Evolutionary conservation across 2,113 vertebrate genomes (phyloP).

Genomic region (Cololabis saira): DNA sequence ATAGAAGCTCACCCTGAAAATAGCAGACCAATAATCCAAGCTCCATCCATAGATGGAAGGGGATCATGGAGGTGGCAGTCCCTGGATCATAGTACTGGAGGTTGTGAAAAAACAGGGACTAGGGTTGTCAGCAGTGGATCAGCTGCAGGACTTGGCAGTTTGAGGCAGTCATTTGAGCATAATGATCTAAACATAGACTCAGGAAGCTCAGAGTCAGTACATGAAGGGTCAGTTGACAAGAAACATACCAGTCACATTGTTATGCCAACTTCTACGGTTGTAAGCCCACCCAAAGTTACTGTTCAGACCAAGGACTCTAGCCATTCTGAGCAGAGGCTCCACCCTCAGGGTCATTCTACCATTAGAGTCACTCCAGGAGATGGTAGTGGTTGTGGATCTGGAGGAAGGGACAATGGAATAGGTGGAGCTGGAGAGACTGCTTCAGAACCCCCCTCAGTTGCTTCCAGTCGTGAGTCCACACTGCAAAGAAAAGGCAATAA

Average conservation of each 20-base stretch:
- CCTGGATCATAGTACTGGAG: conserved; percentile 83
- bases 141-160: conserved; percentile 66
- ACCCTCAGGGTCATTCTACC: conserved; percentile 86
- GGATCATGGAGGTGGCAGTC: conserved; percentile 98
- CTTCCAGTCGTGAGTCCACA: conserved; percentile 93
- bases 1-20: conserved; percentile 96
- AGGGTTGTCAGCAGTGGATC: conserved; percentile 26
- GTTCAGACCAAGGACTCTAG: conserved; percentile 64
- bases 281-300: conserved; percentile 65
- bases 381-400: conserved; percentile 74
- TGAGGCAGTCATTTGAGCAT: conserved; percentile 92
- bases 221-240: conserved; percentile 89
- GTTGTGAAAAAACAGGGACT: conserved; percentile 3
- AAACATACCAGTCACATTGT: conserved; percentile 84
- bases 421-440: conserved; percentile 68
- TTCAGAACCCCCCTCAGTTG: conserved; percentile 86
- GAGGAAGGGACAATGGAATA: conserved; percentile 18
- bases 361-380: conserved; percentile 95
- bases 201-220: conserved; percentile 89
- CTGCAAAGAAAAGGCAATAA: conserved; percentile 93
- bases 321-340: conserved; percentile 65
- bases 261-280: conserved; percentile 63
- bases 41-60: conserved; percentile 89
- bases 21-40: conserved; percentile 89
- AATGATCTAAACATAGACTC: conserved; percentile 95